phyloP scores from a whole-genome alignment of 2,797 vertebrate genomes.

The Sciurus vulgaris region DNA sequence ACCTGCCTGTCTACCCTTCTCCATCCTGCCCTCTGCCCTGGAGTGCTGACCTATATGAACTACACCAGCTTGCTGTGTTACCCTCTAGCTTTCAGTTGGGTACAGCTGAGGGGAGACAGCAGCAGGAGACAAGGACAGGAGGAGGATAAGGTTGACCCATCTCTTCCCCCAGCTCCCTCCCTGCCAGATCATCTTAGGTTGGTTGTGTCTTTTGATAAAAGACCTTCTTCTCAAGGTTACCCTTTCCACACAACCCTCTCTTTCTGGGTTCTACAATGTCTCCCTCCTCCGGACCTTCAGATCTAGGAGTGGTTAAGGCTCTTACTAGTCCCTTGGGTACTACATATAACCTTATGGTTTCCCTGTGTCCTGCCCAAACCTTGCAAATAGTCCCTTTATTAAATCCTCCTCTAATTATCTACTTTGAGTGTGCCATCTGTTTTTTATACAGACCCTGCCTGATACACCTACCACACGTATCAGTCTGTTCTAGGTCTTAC shows the following conservation, averaged over 20 bases:
- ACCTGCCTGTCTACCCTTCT: background rate
- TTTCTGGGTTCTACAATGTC: conserved; percentile 54
- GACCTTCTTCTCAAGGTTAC: conserved; percentile 3
- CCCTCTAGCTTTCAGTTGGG: background rate
- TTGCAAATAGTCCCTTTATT: conserved; percentile 31
- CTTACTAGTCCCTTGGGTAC: background rate
- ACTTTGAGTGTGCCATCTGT: conserved; percentile 62
- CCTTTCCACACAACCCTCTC: background rate
- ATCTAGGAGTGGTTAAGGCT: background rate
- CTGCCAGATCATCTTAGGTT: background rate
- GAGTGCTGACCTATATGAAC: background rate
- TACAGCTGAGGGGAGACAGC: background rate
- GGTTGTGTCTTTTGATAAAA: conserved; percentile 37
- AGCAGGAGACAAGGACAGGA: background rate
- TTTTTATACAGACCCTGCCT: conserved; percentile 44
- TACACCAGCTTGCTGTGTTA: background rate
- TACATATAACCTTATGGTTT: background rate
- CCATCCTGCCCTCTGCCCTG: background rate
- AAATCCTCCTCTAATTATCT: conserved; percentile 56
- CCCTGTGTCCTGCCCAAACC: background rate
- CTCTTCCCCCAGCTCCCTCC: background rate
- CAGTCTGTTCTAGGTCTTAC: conserved; percentile 37
- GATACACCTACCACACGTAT: conserved; percentile 45
- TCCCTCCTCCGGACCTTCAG: conserved; percentile 19
- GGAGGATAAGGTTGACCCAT: background rate